Evolutionary conservation across 2,797 vertebrate genomes (phyloP).

Genomic region (Hirundo rustica): DNA sequence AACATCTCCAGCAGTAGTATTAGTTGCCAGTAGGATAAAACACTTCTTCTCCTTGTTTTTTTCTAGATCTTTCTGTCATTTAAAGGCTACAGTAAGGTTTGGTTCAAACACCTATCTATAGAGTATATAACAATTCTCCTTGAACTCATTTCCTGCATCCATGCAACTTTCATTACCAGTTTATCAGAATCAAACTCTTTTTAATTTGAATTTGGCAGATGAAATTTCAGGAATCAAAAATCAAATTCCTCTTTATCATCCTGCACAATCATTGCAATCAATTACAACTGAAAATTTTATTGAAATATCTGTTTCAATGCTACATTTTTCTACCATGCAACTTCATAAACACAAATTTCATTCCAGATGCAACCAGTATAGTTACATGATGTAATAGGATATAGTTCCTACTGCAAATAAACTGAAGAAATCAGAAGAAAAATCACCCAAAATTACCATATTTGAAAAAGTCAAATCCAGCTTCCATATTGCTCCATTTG

Average conservation of each 20-base stretch:
- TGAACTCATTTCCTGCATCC: background rate
- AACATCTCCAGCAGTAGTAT: background rate
- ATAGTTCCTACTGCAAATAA: background rate
- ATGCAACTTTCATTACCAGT: background rate
- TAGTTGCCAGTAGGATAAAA: background rate
- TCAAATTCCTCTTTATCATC: background rate
- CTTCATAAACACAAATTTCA: background rate
- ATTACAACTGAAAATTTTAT: background rate
- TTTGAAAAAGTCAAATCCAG: conserved; percentile 92
- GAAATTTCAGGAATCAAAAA: background rate
- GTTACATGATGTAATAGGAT: background rate
- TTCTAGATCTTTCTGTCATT: background rate
- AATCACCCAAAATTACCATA: conserved; percentile 76
- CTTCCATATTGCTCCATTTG: conserved; percentile 91
- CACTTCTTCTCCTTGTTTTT: background rate
- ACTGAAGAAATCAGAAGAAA: background rate
- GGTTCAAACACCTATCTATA: background rate
- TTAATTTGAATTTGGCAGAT: background rate
- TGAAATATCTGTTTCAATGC: background rate
- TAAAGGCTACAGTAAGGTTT: background rate
- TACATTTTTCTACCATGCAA: background rate
- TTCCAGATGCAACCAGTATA: background rate
- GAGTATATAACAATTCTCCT: background rate
- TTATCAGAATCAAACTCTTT: background rate
- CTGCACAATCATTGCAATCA: background rate